These are phyloP conservation scores for Lophius americanus DNA, from an alignment of 2,797 vertebrate genomes.

Conservation along the genomic window DNA sequence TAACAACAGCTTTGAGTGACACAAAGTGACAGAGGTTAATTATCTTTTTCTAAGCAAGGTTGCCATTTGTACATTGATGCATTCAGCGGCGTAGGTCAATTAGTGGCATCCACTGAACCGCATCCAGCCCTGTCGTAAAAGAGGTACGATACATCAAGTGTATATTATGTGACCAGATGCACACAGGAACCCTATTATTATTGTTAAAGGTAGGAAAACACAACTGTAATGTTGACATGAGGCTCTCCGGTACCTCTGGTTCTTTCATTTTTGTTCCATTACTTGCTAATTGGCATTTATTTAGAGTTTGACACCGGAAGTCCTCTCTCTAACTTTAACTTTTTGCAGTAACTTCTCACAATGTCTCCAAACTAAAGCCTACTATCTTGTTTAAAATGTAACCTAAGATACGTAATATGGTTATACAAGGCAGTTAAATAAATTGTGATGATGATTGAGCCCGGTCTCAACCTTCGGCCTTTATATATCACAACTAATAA, in stretches of 20 bases:
- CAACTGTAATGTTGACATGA: slow-evolving; percentile 51
- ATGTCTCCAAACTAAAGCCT: background rate
- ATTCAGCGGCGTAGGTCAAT: slow-evolving; percentile 37
- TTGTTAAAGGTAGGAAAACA: slow-evolving; percentile 43
- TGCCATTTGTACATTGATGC: slow-evolving; percentile 47
- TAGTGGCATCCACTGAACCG: slow-evolving; percentile 40
- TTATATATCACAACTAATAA: too few relatives aligned
- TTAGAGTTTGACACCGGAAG: slow-evolving; percentile 45
- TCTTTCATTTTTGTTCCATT: slow-evolving; percentile 51
- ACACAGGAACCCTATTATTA: slow-evolving; percentile 29
- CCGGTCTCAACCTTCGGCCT: too few relatives aligned
- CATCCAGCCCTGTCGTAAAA: slow-evolving; percentile 30
- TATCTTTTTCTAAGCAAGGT: slow-evolving; percentile 41
- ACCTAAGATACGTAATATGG: too few relatives aligned
- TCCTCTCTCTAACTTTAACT: slow-evolving; percentile 9
- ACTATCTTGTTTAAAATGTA: background rate
- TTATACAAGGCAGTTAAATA: background rate
- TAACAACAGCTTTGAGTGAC: slow-evolving; percentile 40
- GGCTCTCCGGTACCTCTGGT: slow-evolving; percentile 46
- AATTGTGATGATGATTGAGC: too few relatives aligned
- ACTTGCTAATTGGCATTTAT: slow-evolving; percentile 69
- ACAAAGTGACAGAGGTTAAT: slow-evolving; percentile 58
- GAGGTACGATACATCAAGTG: slow-evolving; percentile 31
- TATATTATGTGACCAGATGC: slow-evolving; percentile 15
- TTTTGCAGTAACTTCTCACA: slow-evolving; percentile 16